Conservation (phyloP, 2,888 invertebrate species). For the Conops quadrifasciatus region DNA sequence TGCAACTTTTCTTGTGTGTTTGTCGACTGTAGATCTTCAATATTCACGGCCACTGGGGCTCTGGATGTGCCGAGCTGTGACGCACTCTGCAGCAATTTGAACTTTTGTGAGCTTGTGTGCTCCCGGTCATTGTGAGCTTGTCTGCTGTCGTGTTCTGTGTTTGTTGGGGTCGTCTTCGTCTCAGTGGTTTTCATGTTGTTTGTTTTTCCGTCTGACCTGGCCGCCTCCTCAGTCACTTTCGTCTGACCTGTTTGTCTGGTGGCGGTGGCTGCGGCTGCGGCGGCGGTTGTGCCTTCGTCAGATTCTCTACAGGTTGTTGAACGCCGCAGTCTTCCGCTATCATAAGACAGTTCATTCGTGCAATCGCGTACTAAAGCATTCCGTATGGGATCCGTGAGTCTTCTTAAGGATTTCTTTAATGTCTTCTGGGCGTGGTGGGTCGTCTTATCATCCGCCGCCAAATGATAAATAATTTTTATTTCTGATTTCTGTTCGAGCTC, state of each 20-base stretch:
- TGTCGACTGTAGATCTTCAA: slow-evolving; percentile 2
- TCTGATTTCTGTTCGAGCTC: slow-evolving; percentile 37
- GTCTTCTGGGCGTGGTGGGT: slow-evolving; percentile 37
- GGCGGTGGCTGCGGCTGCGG: too few species aligned
- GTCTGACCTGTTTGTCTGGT: too few species aligned
- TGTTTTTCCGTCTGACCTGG: too few species aligned
- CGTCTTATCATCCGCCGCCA: slow-evolving; percentile 36
- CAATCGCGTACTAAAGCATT: slow-evolving; percentile 37
- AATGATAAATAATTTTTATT: slow-evolving; percentile 48
- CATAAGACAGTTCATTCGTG: slow-evolving; percentile 16
- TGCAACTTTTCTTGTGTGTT: slow-evolving; percentile 37
- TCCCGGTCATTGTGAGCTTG: slow-evolving; percentile 8
- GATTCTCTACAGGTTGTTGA: too few species aligned
- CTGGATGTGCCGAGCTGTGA: too few species aligned
- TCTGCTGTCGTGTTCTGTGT: slow-evolving; percentile 16
- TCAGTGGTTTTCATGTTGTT: slow-evolving; percentile 33
- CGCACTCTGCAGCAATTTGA: background rate
- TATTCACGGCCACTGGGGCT: background rate
- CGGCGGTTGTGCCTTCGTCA: too few species aligned
- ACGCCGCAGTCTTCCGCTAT: too few species aligned
- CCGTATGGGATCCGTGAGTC: slow-evolving; percentile 38
- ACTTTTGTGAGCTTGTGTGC: slow-evolving; percentile 7
- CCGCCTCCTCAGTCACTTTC: too few species aligned
- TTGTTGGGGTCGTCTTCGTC: slow-evolving; percentile 28
- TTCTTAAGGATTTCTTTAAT: slow-evolving; percentile 33